These are phyloP conservation scores for Diorhabda elongata DNA, from an alignment of 1,140 invertebrate genomes.

Conservation along the genomic window DNA sequence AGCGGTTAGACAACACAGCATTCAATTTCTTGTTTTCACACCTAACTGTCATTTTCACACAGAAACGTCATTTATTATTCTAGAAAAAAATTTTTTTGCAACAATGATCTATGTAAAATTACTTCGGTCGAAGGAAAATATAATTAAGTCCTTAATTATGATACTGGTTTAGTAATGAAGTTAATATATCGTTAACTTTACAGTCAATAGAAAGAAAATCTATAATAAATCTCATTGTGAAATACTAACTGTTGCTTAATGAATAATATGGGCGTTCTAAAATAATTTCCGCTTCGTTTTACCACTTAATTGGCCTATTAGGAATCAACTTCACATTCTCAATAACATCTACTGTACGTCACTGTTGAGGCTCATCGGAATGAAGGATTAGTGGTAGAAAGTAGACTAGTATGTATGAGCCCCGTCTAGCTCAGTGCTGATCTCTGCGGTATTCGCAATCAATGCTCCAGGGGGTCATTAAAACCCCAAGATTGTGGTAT, in stretches of 20 bases:
- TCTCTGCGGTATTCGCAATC: constrained; percentile 1
- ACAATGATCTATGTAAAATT: too few relatives aligned
- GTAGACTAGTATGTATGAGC: neutral
- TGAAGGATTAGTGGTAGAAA: neutral
- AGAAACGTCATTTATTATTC: too few relatives aligned
- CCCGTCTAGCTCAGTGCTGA: constrained; percentile 1
- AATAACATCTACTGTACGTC: neutral
- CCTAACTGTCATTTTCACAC: too few relatives aligned
- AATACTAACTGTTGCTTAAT: neutral
- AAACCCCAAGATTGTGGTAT: constrained; percentile 2
- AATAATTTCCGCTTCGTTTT: constrained; percentile 1
- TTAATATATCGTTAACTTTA: too few relatives aligned
- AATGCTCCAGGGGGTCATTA: neutral
- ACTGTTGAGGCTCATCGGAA: neutral
- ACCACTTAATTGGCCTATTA: constrained; percentile 2
- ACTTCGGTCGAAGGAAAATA: too few relatives aligned
- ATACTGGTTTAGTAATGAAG: too few relatives aligned
- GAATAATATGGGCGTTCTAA: neutral
- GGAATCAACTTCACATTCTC: neutral
- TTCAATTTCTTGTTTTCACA: too few relatives aligned
- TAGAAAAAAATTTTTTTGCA: too few relatives aligned
- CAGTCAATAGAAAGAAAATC: too few relatives aligned
- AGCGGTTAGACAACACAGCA: too few relatives aligned
- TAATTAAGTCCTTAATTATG: too few relatives aligned
- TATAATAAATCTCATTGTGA: too few relatives aligned